These are phyloP conservation scores for Clarias gariepinus DNA, from an alignment of 2,113 vertebrate genomes.

Conservation along the genomic window DNA sequence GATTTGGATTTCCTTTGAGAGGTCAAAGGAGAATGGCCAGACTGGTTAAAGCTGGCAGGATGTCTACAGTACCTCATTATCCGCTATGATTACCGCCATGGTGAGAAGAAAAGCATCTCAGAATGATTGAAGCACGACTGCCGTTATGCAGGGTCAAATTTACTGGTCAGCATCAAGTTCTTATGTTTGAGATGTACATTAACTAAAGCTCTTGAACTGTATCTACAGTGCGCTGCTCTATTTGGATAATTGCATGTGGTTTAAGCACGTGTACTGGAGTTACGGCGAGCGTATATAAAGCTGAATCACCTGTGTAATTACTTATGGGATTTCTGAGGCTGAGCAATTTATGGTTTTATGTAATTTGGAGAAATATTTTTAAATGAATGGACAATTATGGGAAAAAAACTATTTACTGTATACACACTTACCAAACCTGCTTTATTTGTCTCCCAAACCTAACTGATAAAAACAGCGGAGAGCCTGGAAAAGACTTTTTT, in stretches of 20 bases:
- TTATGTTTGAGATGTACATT: not conserved
- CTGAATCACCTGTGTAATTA: not conserved
- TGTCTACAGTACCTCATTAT: not conserved
- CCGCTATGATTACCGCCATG: not conserved
- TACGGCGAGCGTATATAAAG: not conserved
- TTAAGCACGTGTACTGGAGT: not conserved
- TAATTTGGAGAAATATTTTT: not conserved
- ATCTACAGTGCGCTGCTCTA: not conserved
- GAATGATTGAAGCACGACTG: not conserved
- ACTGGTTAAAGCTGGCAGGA: not conserved
- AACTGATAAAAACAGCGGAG: not conserved
- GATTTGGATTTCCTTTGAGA: not conserved
- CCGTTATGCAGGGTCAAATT: not conserved
- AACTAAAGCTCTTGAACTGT: not conserved
- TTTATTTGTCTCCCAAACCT: slow-evolving; percentile 20
- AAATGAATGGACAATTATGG: not conserved
- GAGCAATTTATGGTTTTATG: not conserved
- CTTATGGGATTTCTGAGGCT: not conserved
- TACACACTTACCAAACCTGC: not conserved
- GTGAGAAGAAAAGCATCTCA: not conserved
- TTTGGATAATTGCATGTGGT: not conserved
- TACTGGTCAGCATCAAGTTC: not conserved
- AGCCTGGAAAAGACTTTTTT: not conserved
- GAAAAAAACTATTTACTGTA: not conserved
- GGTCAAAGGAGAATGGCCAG: not conserved